Evolutionary conservation across 2,113 vertebrate genomes (phyloP).

Genomic region (Zootoca vivipara): DNA sequence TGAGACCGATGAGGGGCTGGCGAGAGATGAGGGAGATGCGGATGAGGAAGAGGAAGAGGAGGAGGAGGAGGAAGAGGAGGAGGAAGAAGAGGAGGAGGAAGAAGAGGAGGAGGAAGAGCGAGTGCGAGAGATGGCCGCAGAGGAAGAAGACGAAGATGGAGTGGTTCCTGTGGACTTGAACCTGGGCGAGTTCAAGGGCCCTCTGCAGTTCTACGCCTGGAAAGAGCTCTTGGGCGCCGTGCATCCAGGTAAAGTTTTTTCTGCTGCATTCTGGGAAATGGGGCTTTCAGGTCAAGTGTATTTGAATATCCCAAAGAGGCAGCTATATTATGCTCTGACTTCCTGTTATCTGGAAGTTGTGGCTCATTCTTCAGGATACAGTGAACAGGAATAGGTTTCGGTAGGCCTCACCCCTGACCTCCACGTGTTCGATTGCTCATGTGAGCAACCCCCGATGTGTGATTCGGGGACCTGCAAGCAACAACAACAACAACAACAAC

Average conservation of each 20-base stretch:
- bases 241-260: slow-evolving; percentile 8
- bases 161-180: slow-evolving; percentile 36
- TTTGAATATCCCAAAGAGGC: background rate
- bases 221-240: slow-evolving; percentile 11
- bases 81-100: background rate
- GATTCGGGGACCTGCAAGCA: background rate
- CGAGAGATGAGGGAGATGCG: background rate
- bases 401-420: background rate
- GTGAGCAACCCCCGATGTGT: too few species aligned
- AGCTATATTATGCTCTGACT: background rate
- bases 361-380: background rate
- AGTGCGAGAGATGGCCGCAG: background rate
- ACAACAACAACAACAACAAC: too few species aligned
- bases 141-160: background rate
- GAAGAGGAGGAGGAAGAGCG: background rate
- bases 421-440: too few species aligned
- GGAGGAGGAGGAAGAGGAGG: background rate
- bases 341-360: background rate
- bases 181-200: slow-evolving; percentile 28
- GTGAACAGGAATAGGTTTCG: background rate
- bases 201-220: slow-evolving; percentile 23
- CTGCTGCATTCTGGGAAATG: background rate
- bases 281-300: background rate
- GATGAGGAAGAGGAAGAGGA: background rate
- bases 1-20: slow-evolving; percentile 2